phyloP scores from a whole-genome alignment of 1,140 invertebrate species.

The Hypothenemus hampei region DNA sequence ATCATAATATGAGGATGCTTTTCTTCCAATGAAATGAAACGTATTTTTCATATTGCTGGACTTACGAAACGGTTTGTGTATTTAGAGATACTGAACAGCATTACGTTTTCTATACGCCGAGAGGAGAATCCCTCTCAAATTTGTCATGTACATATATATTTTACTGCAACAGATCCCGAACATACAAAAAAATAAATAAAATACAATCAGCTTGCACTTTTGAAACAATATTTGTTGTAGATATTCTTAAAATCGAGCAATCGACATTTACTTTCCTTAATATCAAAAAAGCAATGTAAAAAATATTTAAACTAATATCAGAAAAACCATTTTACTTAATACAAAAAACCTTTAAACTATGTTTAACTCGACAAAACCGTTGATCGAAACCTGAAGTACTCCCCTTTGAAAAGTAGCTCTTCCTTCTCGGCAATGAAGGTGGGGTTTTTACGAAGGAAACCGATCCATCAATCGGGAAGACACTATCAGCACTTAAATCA shows the following conservation, averaged over 20 bases:
- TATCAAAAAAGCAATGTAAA: background rate
- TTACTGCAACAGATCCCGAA: no score
- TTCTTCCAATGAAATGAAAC: no score
- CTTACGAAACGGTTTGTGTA: no score
- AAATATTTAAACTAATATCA: background rate
- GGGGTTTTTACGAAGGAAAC: slow-evolving; percentile 14
- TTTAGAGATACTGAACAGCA: no score
- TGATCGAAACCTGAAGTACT: no score
- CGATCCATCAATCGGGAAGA: slow-evolving; percentile 37
- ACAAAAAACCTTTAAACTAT: background rate
- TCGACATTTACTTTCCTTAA: background rate
- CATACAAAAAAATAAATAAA: no score
- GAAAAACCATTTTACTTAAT: background rate
- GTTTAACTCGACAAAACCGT: background rate
- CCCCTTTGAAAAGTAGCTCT: slow-evolving; percentile 10
- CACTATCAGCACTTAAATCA: slow-evolving; percentile 39
- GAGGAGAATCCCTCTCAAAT: no score
- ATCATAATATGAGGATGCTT: no score
- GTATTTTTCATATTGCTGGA: no score
- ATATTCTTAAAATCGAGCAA: background rate
- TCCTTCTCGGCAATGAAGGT: slow-evolving; percentile 9
- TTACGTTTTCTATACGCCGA: no score
- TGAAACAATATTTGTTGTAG: background rate
- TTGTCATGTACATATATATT: no score
- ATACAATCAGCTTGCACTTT: background rate